Conservation (phyloP, 2,113 vertebrate genomes). For the Vanacampus margaritifer region DNA sequence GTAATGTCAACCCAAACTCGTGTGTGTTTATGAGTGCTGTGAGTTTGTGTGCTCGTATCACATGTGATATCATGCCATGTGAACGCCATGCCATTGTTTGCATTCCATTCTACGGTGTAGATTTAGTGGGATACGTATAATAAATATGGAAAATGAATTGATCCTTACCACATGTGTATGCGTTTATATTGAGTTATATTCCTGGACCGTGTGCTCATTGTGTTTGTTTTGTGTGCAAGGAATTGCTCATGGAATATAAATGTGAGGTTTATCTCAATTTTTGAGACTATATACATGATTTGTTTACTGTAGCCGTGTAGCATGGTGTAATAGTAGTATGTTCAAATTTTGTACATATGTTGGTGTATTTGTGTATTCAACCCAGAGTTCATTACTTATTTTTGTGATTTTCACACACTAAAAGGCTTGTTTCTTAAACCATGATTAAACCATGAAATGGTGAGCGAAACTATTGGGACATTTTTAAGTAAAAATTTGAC, state of each 20-base stretch:
- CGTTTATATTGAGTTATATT: slow-evolving; percentile 54
- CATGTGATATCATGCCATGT: slow-evolving; percentile 54
- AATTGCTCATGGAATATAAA: slow-evolving; percentile 60
- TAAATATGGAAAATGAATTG: slow-evolving; percentile 69
- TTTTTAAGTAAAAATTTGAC: background rate
- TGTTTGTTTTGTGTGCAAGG: slow-evolving; percentile 47
- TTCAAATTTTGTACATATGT: slow-evolving; percentile 30
- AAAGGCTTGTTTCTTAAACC: background rate
- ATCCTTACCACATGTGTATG: slow-evolving; percentile 59
- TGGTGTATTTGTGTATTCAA: slow-evolving; percentile 11
- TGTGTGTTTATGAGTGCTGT: slow-evolving; percentile 59
- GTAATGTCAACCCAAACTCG: slow-evolving; percentile 50
- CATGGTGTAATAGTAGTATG: slow-evolving; percentile 29
- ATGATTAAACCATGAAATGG: no score
- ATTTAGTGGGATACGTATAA: slow-evolving; percentile 63
- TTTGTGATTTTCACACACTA: background rate
- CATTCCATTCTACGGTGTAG: slow-evolving; percentile 61
- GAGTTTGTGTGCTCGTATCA: slow-evolving; percentile 37
- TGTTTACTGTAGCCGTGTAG: slow-evolving; percentile 54
- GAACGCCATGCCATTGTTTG: slow-evolving; percentile 61
- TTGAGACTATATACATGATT: slow-evolving; percentile 35
- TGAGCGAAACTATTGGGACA: no score
- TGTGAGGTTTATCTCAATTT: slow-evolving; percentile 50
- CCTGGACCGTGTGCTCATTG: slow-evolving; percentile 27
- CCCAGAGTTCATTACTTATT: background rate